A percentile compares a stretch with the other conserved stretches of the same genome.
These are phyloP conservation scores for Tetrao urogallus DNA, from an alignment of 2,113 vertebrate species.

Conservation along the genomic window DNA sequence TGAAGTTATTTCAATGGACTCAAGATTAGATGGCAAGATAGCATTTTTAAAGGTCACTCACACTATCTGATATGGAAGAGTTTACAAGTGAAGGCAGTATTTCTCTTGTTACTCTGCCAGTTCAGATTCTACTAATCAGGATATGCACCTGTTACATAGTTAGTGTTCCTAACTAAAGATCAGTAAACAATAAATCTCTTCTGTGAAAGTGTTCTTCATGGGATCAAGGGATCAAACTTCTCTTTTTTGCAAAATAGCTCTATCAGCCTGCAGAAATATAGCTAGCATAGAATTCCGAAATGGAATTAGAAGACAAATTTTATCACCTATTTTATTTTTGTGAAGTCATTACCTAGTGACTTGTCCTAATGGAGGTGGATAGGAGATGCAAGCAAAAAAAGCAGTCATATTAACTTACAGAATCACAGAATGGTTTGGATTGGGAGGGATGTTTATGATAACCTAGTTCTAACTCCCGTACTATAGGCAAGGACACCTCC, in stretches of 20 bases:
- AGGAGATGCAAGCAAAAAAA: not conserved
- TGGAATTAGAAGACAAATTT: not conserved
- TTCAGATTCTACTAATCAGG: not conserved
- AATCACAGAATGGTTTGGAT: too few relatives aligned
- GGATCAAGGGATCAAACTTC: not conserved
- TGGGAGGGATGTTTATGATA: too few relatives aligned
- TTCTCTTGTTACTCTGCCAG: not conserved
- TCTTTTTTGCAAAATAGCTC: not conserved
- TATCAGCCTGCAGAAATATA: not conserved
- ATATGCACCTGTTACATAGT: not conserved
- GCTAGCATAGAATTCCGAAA: not conserved
- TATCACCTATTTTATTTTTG: not conserved
- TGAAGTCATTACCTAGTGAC: not conserved
- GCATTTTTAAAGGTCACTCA: constrained; percentile 59
- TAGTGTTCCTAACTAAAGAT: not conserved
- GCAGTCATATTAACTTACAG: not conserved
- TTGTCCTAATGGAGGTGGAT: not conserved
- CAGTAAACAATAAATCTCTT: not conserved
- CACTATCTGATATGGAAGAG: not conserved
- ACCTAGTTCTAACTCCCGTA: too few relatives aligned
- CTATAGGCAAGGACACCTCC: too few relatives aligned
- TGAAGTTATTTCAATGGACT: constrained; percentile 34
- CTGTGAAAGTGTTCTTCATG: not conserved
- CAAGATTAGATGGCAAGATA: constrained; percentile 39
- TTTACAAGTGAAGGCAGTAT: not conserved